Conservation (phyloP, 2,113 vertebrate genomes). For the Isurus oxyrinchus region DNA sequence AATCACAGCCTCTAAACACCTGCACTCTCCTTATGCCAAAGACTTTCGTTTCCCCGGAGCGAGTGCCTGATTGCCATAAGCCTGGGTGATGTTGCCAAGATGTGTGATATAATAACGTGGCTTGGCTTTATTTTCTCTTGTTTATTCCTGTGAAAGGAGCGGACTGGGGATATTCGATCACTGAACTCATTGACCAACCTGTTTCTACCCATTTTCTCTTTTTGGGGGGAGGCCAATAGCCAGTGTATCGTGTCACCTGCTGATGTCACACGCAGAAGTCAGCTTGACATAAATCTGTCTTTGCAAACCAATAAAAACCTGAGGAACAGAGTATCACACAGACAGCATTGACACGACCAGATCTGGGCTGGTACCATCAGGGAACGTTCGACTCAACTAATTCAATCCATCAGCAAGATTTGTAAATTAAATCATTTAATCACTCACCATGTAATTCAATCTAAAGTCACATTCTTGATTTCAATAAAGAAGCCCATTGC, state of each 20-base stretch:
- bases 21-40: neutral
- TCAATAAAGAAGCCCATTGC: neutral
- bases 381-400: neutral
- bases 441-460: neutral
- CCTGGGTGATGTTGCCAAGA: neutral
- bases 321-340: neutral
- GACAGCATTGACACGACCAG: neutral
- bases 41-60: neutral
- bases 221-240: neutral
- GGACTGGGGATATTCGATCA: too few species aligned
- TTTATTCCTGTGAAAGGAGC: neutral
- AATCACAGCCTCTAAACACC: neutral
- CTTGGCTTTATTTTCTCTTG: neutral
- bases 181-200: too few species aligned
- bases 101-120: neutral
- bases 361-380: neutral
- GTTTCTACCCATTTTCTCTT: neutral
- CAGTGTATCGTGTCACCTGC: neutral
- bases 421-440: neutral
- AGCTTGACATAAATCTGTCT: neutral
- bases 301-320: neutral
- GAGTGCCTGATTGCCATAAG: neutral
- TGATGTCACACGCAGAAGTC: neutral
- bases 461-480: neutral
- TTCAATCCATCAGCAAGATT: neutral